A percentile compares a stretch with the other conserved stretches of the same genome.
Evolutionary conservation across 2,888 invertebrate genomes (phyloP).

Genomic region (Aquatica leii): DNA sequence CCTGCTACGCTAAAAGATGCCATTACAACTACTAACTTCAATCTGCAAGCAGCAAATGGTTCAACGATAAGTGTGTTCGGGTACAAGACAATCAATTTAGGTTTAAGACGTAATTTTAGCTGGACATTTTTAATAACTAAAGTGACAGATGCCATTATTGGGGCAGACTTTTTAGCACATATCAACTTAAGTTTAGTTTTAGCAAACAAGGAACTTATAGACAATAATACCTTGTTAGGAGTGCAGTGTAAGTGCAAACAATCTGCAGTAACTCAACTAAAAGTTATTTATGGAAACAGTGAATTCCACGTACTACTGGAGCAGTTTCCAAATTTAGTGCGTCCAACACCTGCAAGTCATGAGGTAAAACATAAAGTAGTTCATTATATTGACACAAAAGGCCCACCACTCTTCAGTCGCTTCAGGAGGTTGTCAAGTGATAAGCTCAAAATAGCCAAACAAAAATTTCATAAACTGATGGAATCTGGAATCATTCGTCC

Average conservation of each 20-base stretch:
- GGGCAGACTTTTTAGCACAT: no score
- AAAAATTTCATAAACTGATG: conserved; percentile 42
- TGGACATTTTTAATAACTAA: conserved; percentile 32
- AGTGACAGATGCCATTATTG: background rate
- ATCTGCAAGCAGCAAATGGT: conserved; percentile 2
- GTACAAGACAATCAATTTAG: background rate
- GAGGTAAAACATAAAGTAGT: background rate
- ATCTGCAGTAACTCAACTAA: conserved; percentile 3
- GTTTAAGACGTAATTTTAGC: background rate
- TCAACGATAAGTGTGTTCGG: conserved; percentile 1
- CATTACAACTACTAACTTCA: background rate
- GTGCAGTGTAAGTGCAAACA: no score
- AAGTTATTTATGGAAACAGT: background rate
- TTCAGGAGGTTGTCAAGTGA: conserved; percentile 42
- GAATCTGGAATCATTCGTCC: conserved; percentile 36
- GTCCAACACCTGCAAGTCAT: background rate
- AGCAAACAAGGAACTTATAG: no score
- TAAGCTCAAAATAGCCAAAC: conserved; percentile 40
- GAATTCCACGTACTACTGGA: no score
- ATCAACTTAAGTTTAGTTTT: no score
- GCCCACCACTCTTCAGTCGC: conserved; percentile 9
- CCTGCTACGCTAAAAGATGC: background rate
- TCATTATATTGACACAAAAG: conserved; percentile 1
- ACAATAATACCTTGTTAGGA: no score
- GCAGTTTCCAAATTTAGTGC: background rate